Percentiles rank a stretch among this genome's conserved stretches.
phyloP scores from a whole-genome alignment of 2,888 invertebrate species.

The Hedychridium roseum region DNA sequence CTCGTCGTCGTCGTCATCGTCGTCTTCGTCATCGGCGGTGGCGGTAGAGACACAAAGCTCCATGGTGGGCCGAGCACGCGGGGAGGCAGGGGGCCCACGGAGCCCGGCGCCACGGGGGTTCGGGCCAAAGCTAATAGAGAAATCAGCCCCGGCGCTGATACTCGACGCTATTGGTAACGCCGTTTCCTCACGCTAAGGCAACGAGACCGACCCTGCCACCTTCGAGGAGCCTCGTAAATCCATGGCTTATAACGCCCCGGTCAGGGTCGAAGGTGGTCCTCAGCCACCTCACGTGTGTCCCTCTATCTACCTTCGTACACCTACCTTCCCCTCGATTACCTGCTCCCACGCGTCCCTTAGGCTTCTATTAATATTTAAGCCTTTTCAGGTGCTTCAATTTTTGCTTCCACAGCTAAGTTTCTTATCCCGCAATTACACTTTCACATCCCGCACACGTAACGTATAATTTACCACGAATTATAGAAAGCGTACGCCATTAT shows the following conservation, averaged over 20 bases:
- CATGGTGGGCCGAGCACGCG: conserved; percentile 39
- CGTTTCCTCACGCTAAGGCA: conserved; percentile 36
- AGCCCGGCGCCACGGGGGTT: conserved; percentile 47
- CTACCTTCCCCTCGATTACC: no score
- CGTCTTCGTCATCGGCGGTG: no score
- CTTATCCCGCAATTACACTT: no score
- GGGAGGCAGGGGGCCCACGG: conserved; percentile 21
- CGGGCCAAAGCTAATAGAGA: conserved; percentile 53
- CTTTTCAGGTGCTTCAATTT: no score
- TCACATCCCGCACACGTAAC: no score
- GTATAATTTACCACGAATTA: no score
- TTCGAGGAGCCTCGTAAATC: conserved; percentile 50
- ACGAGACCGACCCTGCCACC: conserved; percentile 28
- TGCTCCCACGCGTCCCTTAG: no score
- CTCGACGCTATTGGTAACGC: conserved; percentile 47
- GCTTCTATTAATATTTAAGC: no score
- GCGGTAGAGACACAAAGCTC: conserved; percentile 50
- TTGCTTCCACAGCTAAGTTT: no score
- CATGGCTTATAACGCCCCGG: conserved; percentile 41
- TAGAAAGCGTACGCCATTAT: no score
- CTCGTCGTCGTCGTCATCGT: background rate
- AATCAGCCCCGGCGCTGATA: conserved; percentile 54
- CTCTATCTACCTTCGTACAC: no score
- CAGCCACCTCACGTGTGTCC: no score
- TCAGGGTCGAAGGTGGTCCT: conserved; percentile 21